These are phyloP conservation scores for Oncorhynchus tshawytscha DNA, from an alignment of 2,113 vertebrate species.

Conservation along the genomic window DNA sequence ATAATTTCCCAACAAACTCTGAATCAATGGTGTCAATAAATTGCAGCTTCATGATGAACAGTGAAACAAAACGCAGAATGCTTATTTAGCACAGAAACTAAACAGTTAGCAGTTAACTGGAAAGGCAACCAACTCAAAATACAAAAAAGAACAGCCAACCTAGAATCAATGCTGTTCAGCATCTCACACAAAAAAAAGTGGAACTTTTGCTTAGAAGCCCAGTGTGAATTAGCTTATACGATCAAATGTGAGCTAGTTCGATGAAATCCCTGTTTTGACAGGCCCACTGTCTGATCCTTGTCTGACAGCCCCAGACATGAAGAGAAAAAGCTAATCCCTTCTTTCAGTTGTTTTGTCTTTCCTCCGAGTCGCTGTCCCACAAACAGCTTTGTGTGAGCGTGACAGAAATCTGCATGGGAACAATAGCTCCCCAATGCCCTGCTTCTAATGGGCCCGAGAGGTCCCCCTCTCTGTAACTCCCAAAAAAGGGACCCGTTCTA, in stretches of 20 bases:
- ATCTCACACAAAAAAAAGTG: not conserved
- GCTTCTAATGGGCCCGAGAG: not conserved
- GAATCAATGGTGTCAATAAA: not conserved
- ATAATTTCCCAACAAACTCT: not conserved
- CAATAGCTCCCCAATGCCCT: constrained; percentile 30
- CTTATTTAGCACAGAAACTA: not conserved
- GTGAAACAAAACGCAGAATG: not conserved
- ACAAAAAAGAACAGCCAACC: not conserved
- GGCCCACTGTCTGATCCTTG: constrained; percentile 12
- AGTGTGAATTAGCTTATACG: not conserved
- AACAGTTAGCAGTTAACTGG: not conserved
- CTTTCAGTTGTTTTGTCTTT: constrained; percentile 21
- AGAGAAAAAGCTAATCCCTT: constrained; percentile 27
- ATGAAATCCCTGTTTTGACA: not conserved
- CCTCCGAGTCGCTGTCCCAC: constrained; percentile 37
- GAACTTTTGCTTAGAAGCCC: not conserved
- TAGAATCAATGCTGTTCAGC: not conserved
- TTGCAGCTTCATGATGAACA: not conserved
- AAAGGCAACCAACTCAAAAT: not conserved
- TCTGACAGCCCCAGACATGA: constrained; percentile 12
- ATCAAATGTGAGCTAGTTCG: not conserved
- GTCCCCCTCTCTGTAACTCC: constrained; percentile 16
- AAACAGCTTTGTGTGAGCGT: constrained; percentile 46
- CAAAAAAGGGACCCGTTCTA: constrained; percentile 17
- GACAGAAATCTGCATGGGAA: constrained; percentile 51